Conservation (phyloP, 2,888 invertebrate genomes). For the Agrochola litura region DNA sequence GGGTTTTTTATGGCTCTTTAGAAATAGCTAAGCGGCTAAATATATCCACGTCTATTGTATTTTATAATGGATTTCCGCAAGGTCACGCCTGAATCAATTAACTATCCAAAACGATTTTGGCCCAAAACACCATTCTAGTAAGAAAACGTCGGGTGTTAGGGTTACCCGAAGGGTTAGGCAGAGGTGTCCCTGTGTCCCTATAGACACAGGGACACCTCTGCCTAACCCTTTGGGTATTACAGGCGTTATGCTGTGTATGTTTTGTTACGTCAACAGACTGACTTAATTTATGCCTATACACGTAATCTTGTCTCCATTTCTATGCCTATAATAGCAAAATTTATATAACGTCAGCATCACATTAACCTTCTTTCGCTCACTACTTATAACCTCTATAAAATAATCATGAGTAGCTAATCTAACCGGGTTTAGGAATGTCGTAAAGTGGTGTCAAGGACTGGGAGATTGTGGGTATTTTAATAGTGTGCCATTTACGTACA, state of each 20-base stretch:
- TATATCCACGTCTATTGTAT: too few relatives aligned
- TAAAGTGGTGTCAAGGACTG: conserved; percentile 60
- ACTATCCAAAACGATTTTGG: too few relatives aligned
- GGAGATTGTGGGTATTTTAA: conserved; percentile 39
- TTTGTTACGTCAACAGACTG: not conserved
- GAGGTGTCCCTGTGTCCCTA: too few relatives aligned
- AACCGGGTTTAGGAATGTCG: conserved; percentile 47
- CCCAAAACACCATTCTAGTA: too few relatives aligned
- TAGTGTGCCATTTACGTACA: conserved; percentile 14
- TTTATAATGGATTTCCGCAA: too few relatives aligned
- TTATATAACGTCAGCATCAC: conserved; percentile 12
- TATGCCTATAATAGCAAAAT: conserved; percentile 1
- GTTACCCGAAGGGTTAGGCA: too few relatives aligned
- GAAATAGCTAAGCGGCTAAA: too few relatives aligned
- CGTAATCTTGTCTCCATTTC: not conserved
- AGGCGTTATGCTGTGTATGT: not conserved
- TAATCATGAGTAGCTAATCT: conserved; percentile 53
- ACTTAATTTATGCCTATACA: not conserved
- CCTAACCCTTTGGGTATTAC: not conserved
- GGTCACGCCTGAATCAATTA: too few relatives aligned
- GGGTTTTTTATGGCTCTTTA: too few relatives aligned
- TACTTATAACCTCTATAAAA: conserved; percentile 52
- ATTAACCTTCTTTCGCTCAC: conserved; percentile 45
- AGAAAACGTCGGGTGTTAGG: too few relatives aligned
- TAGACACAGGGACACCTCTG: not conserved